Percentiles rank a stretch among this genome's conserved stretches.
Evolutionary conservation across 2,797 vertebrate genomes (phyloP).

Genomic region (Bradypus variegatus): DNA sequence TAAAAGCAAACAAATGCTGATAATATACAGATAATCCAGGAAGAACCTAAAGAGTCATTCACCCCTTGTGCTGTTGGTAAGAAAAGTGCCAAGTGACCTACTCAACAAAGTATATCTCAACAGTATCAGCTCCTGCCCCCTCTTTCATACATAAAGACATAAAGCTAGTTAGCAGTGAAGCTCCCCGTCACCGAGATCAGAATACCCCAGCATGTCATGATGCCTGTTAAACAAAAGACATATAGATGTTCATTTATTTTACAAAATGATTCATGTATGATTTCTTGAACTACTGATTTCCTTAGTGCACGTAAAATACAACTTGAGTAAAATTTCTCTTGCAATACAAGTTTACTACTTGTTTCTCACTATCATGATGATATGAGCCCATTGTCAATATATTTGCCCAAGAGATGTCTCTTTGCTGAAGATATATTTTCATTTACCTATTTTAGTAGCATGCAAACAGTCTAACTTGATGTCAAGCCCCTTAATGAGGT

Average conservation of each 20-base stretch:
- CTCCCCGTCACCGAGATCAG: neutral
- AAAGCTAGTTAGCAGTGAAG: neutral
- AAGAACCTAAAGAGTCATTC: neutral
- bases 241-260: neutral
- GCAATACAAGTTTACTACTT: neutral
- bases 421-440: neutral
- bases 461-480: neutral
- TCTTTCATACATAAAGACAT: neutral
- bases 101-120: neutral
- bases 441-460: neutral
- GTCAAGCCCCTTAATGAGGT: neutral
- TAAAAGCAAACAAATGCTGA: constrained; percentile 16
- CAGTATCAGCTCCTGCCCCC: neutral
- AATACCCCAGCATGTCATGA: neutral
- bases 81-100: neutral
- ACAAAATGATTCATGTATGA: neutral
- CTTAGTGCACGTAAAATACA: neutral
- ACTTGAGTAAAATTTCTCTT: neutral
- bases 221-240: neutral
- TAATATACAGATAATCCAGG: neutral
- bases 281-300: neutral
- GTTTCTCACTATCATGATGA: neutral
- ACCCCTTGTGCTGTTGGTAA: neutral
- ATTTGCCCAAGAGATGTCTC: neutral
- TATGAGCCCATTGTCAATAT: neutral